A percentile compares a stretch with the other conserved stretches of the same genome.
Evolutionary conservation across 2,888 invertebrate genomes (phyloP).

Genomic region (Argyresthia goedartella): DNA sequence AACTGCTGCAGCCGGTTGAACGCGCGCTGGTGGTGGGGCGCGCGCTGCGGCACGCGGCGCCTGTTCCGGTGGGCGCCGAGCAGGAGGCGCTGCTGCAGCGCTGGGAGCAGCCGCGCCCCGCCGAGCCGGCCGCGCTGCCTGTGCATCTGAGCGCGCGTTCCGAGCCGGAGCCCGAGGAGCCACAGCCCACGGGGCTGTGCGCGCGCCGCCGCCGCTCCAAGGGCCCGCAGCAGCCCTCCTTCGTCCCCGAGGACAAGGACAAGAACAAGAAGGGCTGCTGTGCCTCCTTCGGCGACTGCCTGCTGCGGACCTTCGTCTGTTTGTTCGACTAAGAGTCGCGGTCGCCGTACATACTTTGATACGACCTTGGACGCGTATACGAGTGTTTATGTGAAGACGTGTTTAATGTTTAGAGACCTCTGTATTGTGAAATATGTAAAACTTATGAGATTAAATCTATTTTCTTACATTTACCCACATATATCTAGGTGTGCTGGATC

Average conservation of each 20-base stretch:
- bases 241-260: slow-evolving; percentile 45
- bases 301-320: slow-evolving; percentile 63
- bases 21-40: slow-evolving; percentile 52
- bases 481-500: no score
- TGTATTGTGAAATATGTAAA: not conserved
- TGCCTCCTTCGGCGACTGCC: slow-evolving; percentile 60
- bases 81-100: slow-evolving; percentile 53
- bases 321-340: slow-evolving; percentile 58
- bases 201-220: slow-evolving; percentile 38
- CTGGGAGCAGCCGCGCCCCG: slow-evolving; percentile 53
- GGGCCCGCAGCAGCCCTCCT: slow-evolving; percentile 53
- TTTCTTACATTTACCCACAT: not conserved
- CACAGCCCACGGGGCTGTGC: slow-evolving; percentile 43
- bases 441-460: not conserved
- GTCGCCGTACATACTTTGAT: not conserved
- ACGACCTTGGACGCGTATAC: not conserved
- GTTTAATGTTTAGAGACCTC: not conserved
- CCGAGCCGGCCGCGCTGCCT: slow-evolving; percentile 50
- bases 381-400: no score
- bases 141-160: slow-evolving; percentile 57
- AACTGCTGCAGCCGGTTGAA: slow-evolving; percentile 58
- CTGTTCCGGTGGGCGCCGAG: slow-evolving; percentile 55
- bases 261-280: slow-evolving; percentile 56
- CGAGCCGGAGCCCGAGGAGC: slow-evolving; percentile 37
- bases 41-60: slow-evolving; percentile 49